Evolutionary conservation across 2,888 invertebrate species (phyloP).

Genomic region (Dioctria linearis): DNA sequence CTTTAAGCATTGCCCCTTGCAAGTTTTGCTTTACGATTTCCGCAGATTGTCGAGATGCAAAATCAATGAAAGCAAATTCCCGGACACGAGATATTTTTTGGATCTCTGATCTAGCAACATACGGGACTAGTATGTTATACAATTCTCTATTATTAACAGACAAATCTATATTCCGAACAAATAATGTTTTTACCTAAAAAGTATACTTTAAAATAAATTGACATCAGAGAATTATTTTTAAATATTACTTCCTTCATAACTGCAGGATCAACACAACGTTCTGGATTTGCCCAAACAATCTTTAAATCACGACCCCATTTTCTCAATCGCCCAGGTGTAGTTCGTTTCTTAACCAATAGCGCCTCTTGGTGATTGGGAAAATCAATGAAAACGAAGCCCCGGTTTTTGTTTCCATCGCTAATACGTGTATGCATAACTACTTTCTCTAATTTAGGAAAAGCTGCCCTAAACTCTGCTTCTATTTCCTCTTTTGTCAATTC

Average conservation of each 20-base stretch:
- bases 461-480: slow-evolving; percentile 60
- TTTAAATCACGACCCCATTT: slow-evolving; percentile 65
- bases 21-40: slow-evolving; percentile 62
- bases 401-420: slow-evolving; percentile 58
- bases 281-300: slow-evolving; percentile 65
- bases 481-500: slow-evolving; percentile 62
- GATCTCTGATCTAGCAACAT: slow-evolving; percentile 62
- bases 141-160: slow-evolving; percentile 63
- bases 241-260: slow-evolving; percentile 40
- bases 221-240: not conserved
- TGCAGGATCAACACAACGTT: slow-evolving; percentile 59
- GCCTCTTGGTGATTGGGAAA: slow-evolving; percentile 64
- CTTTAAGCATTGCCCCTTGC: slow-evolving; percentile 61
- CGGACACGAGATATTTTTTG: slow-evolving; percentile 64
- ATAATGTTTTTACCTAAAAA: slow-evolving; percentile 64
- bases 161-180: slow-evolving; percentile 64
- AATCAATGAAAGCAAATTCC: slow-evolving; percentile 65
- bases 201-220: not conserved
- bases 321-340: slow-evolving; percentile 62
- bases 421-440: slow-evolving; percentile 57
- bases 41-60: slow-evolving; percentile 63
- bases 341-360: slow-evolving; percentile 63
- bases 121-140: slow-evolving; percentile 60
- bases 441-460: slow-evolving; percentile 63
- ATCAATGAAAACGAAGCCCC: slow-evolving; percentile 64